Percentiles rank a stretch among this genome's conserved stretches.
These are phyloP conservation scores for Electrophaes corylata DNA, from an alignment of 2,888 invertebrate genomes.

Conservation along the genomic window DNA sequence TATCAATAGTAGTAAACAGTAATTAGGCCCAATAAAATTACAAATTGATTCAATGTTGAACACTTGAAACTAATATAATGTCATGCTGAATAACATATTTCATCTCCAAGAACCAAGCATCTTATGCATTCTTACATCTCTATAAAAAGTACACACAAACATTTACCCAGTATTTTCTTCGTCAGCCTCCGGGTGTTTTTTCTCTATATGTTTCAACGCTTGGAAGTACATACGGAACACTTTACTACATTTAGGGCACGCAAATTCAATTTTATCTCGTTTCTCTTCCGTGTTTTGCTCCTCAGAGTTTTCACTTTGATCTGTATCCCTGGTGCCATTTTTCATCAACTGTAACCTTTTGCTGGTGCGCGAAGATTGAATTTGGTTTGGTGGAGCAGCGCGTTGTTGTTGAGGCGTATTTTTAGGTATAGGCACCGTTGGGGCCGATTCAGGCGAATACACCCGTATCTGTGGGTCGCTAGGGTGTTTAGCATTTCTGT, in stretches of 20 bases:
- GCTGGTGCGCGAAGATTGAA: slow-evolving; percentile 25
- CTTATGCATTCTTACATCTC: slow-evolving; percentile 11
- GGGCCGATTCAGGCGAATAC: background rate
- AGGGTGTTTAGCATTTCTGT: slow-evolving; percentile 49
- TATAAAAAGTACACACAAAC: slow-evolving; percentile 3
- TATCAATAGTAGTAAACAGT: no score
- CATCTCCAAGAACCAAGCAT: background rate
- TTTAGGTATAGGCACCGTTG: slow-evolving; percentile 6
- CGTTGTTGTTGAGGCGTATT: slow-evolving; percentile 30
- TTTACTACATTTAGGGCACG: slow-evolving; percentile 61
- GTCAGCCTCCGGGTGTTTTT: slow-evolving; percentile 52
- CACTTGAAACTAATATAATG: no score
- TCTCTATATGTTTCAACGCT: slow-evolving; percentile 65
- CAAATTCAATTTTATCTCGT: slow-evolving; percentile 51
- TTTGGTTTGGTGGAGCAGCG: background rate
- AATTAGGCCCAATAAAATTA: no score
- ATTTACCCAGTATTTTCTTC: slow-evolving; percentile 60
- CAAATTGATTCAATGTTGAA: no score
- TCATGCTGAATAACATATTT: no score
- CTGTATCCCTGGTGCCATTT: slow-evolving; percentile 7
- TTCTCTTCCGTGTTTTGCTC: background rate
- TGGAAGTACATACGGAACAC: slow-evolving; percentile 55
- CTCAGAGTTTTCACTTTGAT: slow-evolving; percentile 11
- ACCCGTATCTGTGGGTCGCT: background rate
- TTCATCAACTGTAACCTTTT: slow-evolving; percentile 22